These are phyloP conservation scores for Lagopus muta DNA, from an alignment of 2,113 vertebrate species.

Conservation along the genomic window DNA sequence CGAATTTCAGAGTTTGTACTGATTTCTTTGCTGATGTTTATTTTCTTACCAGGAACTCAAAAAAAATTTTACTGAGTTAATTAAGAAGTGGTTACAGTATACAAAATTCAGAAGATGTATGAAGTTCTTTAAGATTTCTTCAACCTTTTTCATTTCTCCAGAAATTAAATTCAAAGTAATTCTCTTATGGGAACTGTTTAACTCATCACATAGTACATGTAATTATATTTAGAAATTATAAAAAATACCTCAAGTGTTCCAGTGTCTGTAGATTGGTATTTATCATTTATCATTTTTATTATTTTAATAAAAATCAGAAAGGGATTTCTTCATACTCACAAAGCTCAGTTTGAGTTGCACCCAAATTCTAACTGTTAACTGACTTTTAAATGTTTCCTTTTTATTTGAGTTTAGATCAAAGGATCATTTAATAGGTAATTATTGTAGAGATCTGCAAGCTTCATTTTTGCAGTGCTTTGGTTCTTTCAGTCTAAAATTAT, in stretches of 20 bases:
- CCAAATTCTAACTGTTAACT: neutral
- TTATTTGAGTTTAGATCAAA: neutral
- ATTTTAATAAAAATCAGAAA: neutral
- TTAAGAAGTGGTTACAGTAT: neutral
- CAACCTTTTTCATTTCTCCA: neutral
- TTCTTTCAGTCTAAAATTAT: neutral
- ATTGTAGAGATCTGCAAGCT: neutral
- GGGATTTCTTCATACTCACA: neutral
- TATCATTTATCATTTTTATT: neutral
- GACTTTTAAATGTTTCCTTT: neutral
- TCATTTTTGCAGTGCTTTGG: neutral
- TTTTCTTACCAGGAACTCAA: neutral
- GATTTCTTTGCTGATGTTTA: neutral
- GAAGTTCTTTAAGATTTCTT: neutral
- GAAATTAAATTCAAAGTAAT: neutral
- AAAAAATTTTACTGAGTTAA: neutral
- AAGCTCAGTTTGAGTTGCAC: neutral
- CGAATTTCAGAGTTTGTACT: neutral
- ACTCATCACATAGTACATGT: neutral
- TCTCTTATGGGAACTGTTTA: neutral
- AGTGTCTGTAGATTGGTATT: neutral
- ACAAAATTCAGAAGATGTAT: neutral
- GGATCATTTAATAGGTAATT: neutral
- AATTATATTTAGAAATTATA: neutral
- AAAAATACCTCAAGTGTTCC: neutral